Base-by-base conservation (phyloP, 2,888 invertebrate species). In the Eupithecia subumbrata region DNA sequence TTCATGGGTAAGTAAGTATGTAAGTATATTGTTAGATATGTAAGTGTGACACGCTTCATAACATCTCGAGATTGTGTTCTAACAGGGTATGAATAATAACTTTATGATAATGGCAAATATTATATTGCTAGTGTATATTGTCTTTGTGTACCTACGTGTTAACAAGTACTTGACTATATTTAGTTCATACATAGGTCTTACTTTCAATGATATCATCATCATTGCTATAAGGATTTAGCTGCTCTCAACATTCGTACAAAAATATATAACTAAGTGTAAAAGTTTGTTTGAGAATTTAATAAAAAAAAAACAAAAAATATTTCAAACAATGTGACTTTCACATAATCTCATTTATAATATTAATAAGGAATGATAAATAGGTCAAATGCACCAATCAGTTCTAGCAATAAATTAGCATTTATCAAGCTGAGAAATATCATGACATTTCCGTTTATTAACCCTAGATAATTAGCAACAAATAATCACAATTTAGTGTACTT, bases 31-130 rank as follows among this genome's bases (percentile, higher is more conserved):
- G 75, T 81, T n/a, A 85, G 34, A 72, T 77, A 77, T 71, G 34
- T 68, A 60, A 74, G 75, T 88, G 85, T 86, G 89, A 89, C 84
- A 88, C 84, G 88, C 84, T 87, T 88, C 85, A 85, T 80, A 86
- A 87, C 80, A 87, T 89, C 89, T 87, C 84, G 85, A 87, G 86
- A 87, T 84, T 80, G 79, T 79, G 79, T 78, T 80, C 78, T 82
- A 82, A 87, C 84, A 84, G 83, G 82, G 74, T 83, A 83, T 87
- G 86, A 88, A 90, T 88, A 87, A 83, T 84, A 87, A 87, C 80
- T 81, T 69, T 75, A 75, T 72, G 76, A 76, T 76, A 75, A 74
- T 75, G 71, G 52, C 73, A 75, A 71, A 76, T 78, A 79, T 69
- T 66, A 71, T 69, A 72, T 74, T 67, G 45, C 67, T 69, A 72